phyloP scores from a whole-genome alignment of 2,797 vertebrate genomes.

The Phalanger gymnotis region DNA sequence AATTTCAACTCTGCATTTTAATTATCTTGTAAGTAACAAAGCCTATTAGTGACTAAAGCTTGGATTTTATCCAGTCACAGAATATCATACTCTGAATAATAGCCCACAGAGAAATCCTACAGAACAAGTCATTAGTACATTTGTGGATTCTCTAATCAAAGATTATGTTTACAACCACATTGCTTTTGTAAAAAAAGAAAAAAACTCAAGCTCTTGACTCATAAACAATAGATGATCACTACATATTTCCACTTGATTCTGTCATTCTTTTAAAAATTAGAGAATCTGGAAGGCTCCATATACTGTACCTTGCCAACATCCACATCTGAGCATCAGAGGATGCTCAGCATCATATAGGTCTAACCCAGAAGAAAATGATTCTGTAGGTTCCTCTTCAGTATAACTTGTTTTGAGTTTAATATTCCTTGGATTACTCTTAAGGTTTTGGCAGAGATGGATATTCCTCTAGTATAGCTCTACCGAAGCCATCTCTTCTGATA shows the following conservation, averaged over 20 bases:
- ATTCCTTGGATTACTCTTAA: not conserved
- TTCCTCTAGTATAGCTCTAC: not conserved
- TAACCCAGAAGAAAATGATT: not conserved
- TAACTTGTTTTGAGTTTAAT: not conserved
- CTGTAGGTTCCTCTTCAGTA: not conserved
- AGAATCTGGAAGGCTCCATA: not conserved
- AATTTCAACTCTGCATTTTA: slow-evolving; percentile 53
- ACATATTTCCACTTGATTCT: not conserved
- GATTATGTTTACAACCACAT: slow-evolving; percentile 14
- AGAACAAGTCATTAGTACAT: slow-evolving; percentile 37
- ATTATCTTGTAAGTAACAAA: slow-evolving; percentile 57
- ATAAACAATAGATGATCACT: slow-evolving; percentile 25
- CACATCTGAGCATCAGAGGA: not conserved
- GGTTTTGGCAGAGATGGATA: not conserved
- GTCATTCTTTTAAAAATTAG: not conserved
- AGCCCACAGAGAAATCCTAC: slow-evolving; percentile 39
- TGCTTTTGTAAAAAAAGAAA: not conserved
- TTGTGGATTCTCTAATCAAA: slow-evolving; percentile 40
- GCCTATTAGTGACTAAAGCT: slow-evolving; percentile 53
- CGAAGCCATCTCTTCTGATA: not conserved
- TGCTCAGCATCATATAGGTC: not conserved
- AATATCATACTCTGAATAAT: slow-evolving; percentile 47
- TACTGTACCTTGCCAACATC: not conserved
- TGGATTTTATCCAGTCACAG: slow-evolving; percentile 15
- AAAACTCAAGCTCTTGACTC: not conserved